Evolutionary conservation across 2,888 invertebrate species (phyloP).

Genomic region (Podotricha telesiphe): DNA sequence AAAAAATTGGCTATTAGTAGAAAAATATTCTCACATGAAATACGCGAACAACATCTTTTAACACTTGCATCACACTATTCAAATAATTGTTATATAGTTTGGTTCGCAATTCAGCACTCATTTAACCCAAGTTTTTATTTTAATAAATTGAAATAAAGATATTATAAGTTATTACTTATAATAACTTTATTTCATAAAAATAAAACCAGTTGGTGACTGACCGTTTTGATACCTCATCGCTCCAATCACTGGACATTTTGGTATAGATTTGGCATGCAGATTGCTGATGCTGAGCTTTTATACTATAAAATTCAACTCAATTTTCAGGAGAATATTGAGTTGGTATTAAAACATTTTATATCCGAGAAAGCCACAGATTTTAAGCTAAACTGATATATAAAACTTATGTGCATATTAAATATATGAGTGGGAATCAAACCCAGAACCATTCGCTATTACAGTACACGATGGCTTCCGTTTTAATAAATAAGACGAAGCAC

Average conservation of each 20-base stretch:
- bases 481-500: too few relatives aligned
- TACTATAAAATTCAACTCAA: slow-evolving; percentile 3
- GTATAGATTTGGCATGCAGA: slow-evolving; percentile 18
- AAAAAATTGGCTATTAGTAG: background rate
- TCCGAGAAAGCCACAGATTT: background rate
- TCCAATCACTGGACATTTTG: background rate
- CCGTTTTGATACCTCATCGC: background rate
- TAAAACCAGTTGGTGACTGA: background rate
- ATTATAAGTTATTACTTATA: too few relatives aligned
- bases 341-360: background rate
- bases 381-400: background rate
- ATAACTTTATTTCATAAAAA: background rate
- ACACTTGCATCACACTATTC: too few relatives aligned
- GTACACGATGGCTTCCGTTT: too few relatives aligned
- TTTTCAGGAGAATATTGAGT: background rate
- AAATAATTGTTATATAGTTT: too few relatives aligned
- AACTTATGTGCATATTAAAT: too few relatives aligned
- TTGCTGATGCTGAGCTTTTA: slow-evolving; percentile 3
- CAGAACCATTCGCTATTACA: too few relatives aligned
- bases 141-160: too few relatives aligned
- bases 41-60: too few relatives aligned
- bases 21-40: background rate
- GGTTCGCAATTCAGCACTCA: too few relatives aligned
- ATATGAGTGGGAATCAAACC: too few relatives aligned
- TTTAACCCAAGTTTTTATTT: too few relatives aligned